Evolutionary conservation across 2,888 invertebrate species (phyloP).

Genomic region (Siphonodentalium dalli): DNA sequence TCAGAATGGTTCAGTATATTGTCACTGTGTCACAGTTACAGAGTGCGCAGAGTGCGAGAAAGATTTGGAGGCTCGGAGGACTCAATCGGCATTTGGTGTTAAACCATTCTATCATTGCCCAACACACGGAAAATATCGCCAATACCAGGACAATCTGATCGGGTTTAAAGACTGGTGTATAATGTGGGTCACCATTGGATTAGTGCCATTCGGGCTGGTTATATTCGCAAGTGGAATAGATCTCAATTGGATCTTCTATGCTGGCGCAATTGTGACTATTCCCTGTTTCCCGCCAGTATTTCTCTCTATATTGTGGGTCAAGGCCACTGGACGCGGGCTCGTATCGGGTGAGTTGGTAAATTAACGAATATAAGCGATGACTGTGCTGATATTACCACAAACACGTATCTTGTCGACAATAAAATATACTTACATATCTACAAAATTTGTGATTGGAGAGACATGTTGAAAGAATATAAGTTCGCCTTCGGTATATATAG

Average conservation of each 20-base stretch:
- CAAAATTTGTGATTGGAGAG: too few species aligned
- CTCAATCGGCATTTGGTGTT: constrained; percentile 23
- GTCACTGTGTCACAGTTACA: constrained; percentile 50
- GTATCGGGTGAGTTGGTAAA: constrained; percentile 38
- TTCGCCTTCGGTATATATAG: too few species aligned
- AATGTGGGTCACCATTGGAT: constrained; percentile 54
- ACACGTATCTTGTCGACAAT: too few species aligned
- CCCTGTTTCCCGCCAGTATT: constrained; percentile 59
- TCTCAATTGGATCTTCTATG: constrained; percentile 62
- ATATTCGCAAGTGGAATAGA: constrained; percentile 57
- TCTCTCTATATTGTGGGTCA: constrained; percentile 56
- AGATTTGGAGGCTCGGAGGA: constrained; percentile 39
- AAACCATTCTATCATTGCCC: constrained; percentile 46
- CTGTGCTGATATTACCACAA: too few species aligned
- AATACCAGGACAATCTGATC: constrained; percentile 55
- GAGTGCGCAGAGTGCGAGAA: constrained; percentile 48
- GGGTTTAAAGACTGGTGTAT: constrained; percentile 62
- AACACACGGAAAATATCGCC: constrained; percentile 52
- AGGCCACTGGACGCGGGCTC: constrained; percentile 52
- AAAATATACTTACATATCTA: too few species aligned
- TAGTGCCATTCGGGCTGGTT: constrained; percentile 57
- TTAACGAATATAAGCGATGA: too few species aligned
- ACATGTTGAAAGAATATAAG: too few species aligned
- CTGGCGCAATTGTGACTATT: constrained; percentile 60
- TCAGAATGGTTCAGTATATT: constrained; percentile 29